phyloP scores from a whole-genome alignment of 2,113 vertebrate species.

The Sinocyclocheilus maitianheensis region DNA sequence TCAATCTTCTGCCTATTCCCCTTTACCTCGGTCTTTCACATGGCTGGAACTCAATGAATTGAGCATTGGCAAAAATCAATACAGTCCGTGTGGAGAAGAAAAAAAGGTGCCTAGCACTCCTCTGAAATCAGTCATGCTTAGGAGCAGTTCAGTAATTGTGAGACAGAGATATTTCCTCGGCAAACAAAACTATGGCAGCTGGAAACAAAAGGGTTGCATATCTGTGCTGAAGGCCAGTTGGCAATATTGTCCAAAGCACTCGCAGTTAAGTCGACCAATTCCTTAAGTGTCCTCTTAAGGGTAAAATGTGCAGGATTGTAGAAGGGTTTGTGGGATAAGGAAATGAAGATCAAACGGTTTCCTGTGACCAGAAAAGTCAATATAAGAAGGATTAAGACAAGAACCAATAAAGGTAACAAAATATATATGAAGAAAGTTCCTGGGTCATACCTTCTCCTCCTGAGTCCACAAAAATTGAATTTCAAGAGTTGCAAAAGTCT shows the following conservation, averaged over 20 bases:
- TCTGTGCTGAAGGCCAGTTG: neutral
- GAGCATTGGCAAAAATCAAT: slow-evolving; percentile 71
- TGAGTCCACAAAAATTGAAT: neutral
- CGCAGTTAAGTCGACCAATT: slow-evolving; percentile 62
- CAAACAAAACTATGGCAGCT: slow-evolving; percentile 12
- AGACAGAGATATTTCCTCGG: slow-evolving; percentile 16
- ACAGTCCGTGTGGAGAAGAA: slow-evolving; percentile 53
- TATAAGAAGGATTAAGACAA: neutral
- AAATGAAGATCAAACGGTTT: slow-evolving; percentile 50
- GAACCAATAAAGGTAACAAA: neutral
- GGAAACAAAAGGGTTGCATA: slow-evolving; percentile 13
- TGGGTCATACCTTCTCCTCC: neutral
- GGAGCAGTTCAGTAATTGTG: slow-evolving; percentile 54
- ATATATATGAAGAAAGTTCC: neutral
- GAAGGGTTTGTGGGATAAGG: slow-evolving; percentile 28
- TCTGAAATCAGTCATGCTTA: slow-evolving; percentile 70
- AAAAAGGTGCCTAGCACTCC: slow-evolving; percentile 56
- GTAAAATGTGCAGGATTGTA: slow-evolving; percentile 50
- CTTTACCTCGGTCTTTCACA: slow-evolving; percentile 64
- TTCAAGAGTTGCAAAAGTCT: neutral
- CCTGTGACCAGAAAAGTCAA: slow-evolving; percentile 5
- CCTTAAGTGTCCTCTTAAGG: slow-evolving; percentile 58
- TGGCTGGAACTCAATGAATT: slow-evolving; percentile 68
- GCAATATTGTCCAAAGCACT: slow-evolving; percentile 48
- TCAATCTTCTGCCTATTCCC: slow-evolving; percentile 54